Evolutionary conservation across 2,797 vertebrate species (phyloP), one percentile per base, ranked within the genome.

Genomic region (Phrynocephalus forsythii): DNA sequence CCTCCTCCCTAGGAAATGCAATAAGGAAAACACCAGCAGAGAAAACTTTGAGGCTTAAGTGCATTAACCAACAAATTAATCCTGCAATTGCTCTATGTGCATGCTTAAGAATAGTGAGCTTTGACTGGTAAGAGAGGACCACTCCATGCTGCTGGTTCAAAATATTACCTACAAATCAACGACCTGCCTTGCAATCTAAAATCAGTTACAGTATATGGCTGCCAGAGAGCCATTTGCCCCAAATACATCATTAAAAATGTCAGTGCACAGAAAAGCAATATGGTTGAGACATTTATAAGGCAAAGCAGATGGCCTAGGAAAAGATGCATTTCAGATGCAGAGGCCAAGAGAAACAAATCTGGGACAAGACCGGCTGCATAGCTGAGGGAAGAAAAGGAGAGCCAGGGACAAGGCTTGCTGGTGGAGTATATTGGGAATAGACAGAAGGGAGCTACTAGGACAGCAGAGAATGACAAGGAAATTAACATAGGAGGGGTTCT

Each of bases 201-300:
- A 72, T 76, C 85, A 67, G 13, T 50, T 48, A 33, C n/a, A n/a
- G n/a, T 33, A 33, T 67, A 38, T 60, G 67, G 56, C 44, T 76
- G 28, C 79, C 38, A 76, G 38, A 33, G n/a, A 87, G 76, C 56
- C 7, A 75, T 72, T 48, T 33, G 79, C 71, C 85, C 86, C 28
- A 67, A 67, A 82, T 24, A 52, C 76, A 79, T 69, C n/a, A 69
- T 69, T 28, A 79, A 79, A 85, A 86, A 86, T 71, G 76, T 56
- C 67, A 69, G 44, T 50, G 18, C 28, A 50, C 22, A 85, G 84
- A 77, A 85, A 82, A n/a, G 28, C 44, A 86, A 52, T 26, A 38
- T 16, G 20, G n/a, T 86, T 56, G 79, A 69, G 76, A 79, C 30
- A 79, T 79, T 24, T 3, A 56, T 33, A 38, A 71, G 48, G 30